Conservation (phyloP, 2,888 invertebrate genomes). For the Dynastes hyllus region DNA sequence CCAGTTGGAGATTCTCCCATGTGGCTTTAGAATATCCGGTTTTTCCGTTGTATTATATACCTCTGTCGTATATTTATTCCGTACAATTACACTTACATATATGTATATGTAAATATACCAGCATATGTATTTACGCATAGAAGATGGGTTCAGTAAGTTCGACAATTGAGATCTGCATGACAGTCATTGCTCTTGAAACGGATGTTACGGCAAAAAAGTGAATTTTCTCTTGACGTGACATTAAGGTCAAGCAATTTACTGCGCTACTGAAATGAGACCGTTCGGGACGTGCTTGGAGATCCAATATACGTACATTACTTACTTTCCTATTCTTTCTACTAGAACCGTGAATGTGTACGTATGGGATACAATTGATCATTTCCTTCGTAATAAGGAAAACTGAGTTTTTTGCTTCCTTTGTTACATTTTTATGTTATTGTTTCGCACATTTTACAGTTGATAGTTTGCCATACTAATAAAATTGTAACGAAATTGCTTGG, state of each 20-base stretch:
- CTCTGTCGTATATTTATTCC: too few species aligned
- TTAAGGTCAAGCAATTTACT: conserved; percentile 41
- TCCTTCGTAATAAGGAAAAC: neutral
- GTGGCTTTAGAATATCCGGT: too few species aligned
- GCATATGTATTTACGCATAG: neutral
- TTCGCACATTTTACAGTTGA: too few species aligned
- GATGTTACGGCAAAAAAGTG: conserved; percentile 36
- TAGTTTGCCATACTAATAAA: too few species aligned
- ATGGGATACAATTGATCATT: neutral
- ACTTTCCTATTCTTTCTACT: neutral
- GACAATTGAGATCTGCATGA: conserved; percentile 22
- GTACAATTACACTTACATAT: too few species aligned
- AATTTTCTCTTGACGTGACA: conserved; percentile 36
- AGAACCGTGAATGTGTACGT: neutral
- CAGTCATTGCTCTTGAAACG: conserved; percentile 32
- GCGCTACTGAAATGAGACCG: conserved; percentile 29
- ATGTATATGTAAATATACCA: too few species aligned
- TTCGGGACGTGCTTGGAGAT: conserved; percentile 9
- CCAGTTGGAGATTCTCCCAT: too few species aligned
- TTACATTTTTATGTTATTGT: neutral
- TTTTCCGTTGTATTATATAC: too few species aligned
- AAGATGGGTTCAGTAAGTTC: neutral
- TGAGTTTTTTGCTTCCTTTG: neutral
- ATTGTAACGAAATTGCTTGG: too few species aligned
- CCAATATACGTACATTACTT: conserved; percentile 25